A percentile compares a stretch with the other conserved stretches of the same genome.
These are phyloP conservation scores for Junonia oenone DNA, from an alignment of 2,888 invertebrate genomes.

Conservation along the genomic window DNA sequence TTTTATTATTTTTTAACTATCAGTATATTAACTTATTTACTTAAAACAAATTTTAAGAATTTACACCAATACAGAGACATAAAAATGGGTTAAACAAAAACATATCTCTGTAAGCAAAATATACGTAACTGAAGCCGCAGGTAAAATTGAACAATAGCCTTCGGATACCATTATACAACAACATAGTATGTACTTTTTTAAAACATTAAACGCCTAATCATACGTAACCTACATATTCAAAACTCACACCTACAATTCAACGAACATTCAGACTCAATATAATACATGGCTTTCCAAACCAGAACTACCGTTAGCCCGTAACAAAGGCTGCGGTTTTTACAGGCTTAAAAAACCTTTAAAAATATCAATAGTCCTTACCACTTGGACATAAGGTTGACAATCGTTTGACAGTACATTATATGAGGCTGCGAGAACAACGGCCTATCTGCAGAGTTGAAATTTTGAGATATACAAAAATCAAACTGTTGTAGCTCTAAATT, in stretches of 20 bases:
- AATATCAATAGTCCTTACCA: conserved; percentile 24
- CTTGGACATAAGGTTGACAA: conserved; percentile 10
- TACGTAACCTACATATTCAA: conserved; percentile 3
- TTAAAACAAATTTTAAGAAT: neutral
- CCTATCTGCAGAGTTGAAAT: too few relatives aligned
- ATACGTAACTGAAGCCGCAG: too few relatives aligned
- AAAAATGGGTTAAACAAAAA: too few relatives aligned
- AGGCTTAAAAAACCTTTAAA: neutral
- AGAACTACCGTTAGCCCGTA: conserved; percentile 59
- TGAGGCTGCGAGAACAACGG: too few relatives aligned
- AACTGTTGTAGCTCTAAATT: too few relatives aligned
- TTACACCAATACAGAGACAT: neutral
- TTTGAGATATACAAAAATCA: too few relatives aligned
- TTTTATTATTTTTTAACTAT: too few relatives aligned
- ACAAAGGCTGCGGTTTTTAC: conserved; percentile 53
- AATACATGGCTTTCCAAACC: conserved; percentile 44
- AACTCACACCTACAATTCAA: conserved; percentile 9
- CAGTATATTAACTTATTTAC: too few relatives aligned
- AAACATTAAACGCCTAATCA: neutral
- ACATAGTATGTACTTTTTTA: too few relatives aligned
- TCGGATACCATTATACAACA: too few relatives aligned
- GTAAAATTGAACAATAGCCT: too few relatives aligned
- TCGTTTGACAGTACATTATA: conserved; percentile 2
- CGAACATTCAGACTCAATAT: conserved; percentile 1
- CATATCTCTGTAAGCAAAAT: too few relatives aligned